phyloP scores from a whole-genome alignment of 53 echinoderm and acorn worm genomes.

The Antedon mediterranea region DNA sequence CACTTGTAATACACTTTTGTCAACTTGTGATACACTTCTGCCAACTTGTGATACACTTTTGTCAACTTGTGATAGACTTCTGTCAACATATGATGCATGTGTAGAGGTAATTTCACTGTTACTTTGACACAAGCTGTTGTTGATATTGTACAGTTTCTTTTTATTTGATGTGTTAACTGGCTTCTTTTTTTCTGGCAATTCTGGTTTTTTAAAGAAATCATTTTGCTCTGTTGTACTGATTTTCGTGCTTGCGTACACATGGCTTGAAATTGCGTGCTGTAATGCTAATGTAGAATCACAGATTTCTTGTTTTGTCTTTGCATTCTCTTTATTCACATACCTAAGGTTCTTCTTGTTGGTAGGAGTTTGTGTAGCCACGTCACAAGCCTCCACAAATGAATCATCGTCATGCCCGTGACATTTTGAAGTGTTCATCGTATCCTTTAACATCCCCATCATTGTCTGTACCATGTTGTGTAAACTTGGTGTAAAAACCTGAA shows the following conservation, averaged over 20 bases:
- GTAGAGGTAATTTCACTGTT: too few species aligned
- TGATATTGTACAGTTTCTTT: background rate
- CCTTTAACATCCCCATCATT: too few species aligned
- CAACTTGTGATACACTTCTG: too few species aligned
- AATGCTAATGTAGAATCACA: background rate
- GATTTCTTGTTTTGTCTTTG: background rate
- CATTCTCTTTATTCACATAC: background rate
- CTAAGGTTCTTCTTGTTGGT: background rate
- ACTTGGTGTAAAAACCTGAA: too few species aligned
- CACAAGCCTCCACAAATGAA: background rate
- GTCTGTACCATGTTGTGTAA: too few species aligned
- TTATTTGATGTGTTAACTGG: background rate
- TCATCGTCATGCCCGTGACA: too few species aligned
- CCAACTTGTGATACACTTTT: too few species aligned
- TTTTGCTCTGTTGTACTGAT: background rate
- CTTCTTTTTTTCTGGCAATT: background rate
- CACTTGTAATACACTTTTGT: too few species aligned
- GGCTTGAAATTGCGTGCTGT: background rate
- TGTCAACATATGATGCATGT: too few species aligned
- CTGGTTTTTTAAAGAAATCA: background rate
- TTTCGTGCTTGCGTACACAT: background rate
- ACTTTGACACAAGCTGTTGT: background rate
- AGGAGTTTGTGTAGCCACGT: background rate
- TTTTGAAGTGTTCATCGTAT: too few species aligned
- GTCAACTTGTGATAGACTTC: too few species aligned